Conservation (phyloP, 2,797 vertebrate species). For the Melanotaenia maccullochi region DNA sequence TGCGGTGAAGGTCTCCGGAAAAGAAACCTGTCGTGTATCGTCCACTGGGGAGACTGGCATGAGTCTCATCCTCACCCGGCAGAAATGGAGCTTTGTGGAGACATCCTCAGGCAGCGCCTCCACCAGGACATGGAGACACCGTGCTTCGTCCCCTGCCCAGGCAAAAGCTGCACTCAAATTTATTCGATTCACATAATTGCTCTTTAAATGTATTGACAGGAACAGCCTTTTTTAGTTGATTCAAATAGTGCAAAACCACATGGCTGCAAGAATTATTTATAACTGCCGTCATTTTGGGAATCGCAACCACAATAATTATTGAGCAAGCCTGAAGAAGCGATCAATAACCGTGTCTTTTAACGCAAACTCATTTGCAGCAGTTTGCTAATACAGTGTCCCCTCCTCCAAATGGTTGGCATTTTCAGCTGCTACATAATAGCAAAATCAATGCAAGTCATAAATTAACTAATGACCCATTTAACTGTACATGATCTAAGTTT, state of each 20-base stretch:
- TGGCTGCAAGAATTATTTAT: not conserved
- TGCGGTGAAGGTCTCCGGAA: constrained; percentile 92
- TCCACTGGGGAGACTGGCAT: constrained; percentile 83
- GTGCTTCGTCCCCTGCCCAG: constrained; percentile 92
- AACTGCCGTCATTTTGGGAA: constrained; percentile 13
- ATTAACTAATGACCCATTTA: constrained; percentile 48
- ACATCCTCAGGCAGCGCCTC: constrained; percentile 74
- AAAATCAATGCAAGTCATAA: constrained; percentile 55
- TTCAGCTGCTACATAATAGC: constrained; percentile 37
- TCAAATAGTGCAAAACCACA: constrained; percentile 13
- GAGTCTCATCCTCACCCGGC: constrained; percentile 70
- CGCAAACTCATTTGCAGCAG: constrained; percentile 25
- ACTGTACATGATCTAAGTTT: constrained; percentile 24
- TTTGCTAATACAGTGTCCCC: constrained; percentile 19
- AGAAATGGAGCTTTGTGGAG: constrained; percentile 84
- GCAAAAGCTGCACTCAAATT: constrained; percentile 67
- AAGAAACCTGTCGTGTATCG: constrained; percentile 88
- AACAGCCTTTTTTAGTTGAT: not conserved
- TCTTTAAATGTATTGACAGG: not conserved
- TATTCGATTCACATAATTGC: not conserved
- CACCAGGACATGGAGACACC: constrained; percentile 83
- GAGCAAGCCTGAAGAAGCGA: not conserved
- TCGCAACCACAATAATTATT: constrained; percentile 14
- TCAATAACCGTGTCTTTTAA: constrained; percentile 39
- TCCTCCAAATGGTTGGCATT: constrained; percentile 46